Conservation (phyloP, 1,140 invertebrate species). For the Tetramorium parvispinum region DNA sequence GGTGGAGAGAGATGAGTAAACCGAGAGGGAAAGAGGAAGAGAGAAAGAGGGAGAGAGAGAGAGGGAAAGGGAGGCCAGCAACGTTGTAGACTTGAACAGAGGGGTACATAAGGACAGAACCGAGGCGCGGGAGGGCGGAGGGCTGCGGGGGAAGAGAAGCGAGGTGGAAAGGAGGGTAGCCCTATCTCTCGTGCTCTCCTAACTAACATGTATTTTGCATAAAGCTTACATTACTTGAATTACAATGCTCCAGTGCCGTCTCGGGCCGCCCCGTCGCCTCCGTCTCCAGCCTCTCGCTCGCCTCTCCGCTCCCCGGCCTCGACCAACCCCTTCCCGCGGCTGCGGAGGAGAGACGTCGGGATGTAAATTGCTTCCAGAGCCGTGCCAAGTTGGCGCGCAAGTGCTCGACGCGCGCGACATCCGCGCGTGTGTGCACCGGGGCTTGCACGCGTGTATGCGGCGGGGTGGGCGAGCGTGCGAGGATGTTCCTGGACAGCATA, state of each 20-base stretch:
- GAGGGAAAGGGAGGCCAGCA: constrained; percentile 24
- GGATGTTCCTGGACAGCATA: constrained; percentile 73
- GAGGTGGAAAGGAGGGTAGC: constrained; percentile 62
- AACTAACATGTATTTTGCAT: constrained; percentile 86
- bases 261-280: constrained; percentile 70
- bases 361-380: constrained; percentile 82
- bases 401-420: constrained; percentile 65
- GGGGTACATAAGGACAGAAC: constrained; percentile 61
- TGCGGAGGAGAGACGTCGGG: constrained; percentile 75
- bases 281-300: constrained; percentile 3
- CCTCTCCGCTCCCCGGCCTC: constrained; percentile 17
- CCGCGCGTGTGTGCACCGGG: constrained; percentile 26
- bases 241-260: constrained; percentile 82
- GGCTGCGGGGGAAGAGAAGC: constrained; percentile 57
- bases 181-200: constrained; percentile 84
- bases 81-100: constrained; percentile 50
- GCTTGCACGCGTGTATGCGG: constrained; percentile 42
- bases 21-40: constrained; percentile 3
- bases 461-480: constrained; percentile 61
- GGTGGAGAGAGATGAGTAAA: constrained; percentile 27
- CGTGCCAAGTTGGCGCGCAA: constrained; percentile 76
- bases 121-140: constrained; percentile 45
- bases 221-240: constrained; percentile 86
- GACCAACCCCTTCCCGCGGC: constrained; percentile 43
- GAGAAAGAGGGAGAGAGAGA: constrained; percentile 31